Conservation (phyloP, 2,888 invertebrate species). For the Axea sp. region DNA sequence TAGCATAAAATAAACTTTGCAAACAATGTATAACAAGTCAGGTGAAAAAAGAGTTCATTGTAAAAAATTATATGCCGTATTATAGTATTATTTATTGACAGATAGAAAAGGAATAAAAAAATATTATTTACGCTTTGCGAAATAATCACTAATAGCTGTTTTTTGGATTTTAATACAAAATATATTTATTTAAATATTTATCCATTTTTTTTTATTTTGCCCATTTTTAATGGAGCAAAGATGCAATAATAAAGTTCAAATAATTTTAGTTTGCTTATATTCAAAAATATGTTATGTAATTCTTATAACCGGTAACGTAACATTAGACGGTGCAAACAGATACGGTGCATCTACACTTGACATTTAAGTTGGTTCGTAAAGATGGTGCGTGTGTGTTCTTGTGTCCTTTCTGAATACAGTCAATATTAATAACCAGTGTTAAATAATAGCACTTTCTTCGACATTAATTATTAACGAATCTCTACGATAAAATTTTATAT, state of each 20-base stretch:
- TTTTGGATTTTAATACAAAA: conserved; percentile 27
- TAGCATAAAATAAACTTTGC: no score
- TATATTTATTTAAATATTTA: conserved; percentile 17
- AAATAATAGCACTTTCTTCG: conserved; percentile 7
- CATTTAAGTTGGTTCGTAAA: conserved; percentile 48
- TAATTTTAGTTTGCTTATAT: conserved; percentile 17
- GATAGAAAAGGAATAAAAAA: no score
- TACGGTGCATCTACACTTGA: conserved; percentile 47
- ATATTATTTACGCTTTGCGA: no score
- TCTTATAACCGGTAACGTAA: conserved; percentile 12
- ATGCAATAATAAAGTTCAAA: conserved; percentile 11
- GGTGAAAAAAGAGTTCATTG: no score
- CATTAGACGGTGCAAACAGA: conserved; percentile 3
- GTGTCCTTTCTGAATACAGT: no score
- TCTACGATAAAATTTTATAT: no score
- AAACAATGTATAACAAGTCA: no score
- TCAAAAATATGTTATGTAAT: conserved; percentile 23
- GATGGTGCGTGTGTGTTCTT: no score
- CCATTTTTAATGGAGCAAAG: conserved; percentile 4
- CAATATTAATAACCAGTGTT: conserved; percentile 13
- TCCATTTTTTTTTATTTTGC: no score
- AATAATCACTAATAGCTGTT: conserved; percentile 1
- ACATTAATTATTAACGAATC: no score
- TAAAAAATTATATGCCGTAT: no score
- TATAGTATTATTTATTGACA: no score